Base-by-base conservation (phyloP, 1,140 invertebrate species). In the Drosophila pandora region DNA sequence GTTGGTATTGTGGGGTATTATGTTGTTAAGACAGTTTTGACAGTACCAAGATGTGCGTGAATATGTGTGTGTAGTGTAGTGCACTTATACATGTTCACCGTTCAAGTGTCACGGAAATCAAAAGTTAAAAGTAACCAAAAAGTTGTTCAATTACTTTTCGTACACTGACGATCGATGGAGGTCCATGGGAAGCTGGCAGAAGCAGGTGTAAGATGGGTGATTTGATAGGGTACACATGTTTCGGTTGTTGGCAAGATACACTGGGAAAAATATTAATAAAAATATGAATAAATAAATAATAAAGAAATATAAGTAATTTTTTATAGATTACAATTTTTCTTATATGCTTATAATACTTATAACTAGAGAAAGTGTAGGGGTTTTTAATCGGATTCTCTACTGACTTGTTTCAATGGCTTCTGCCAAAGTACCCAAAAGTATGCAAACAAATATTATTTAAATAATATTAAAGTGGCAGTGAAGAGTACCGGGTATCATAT, bases 1-100 rank as follows among this genome's bases (percentile, higher is more conserved):
- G 50, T 75, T 60, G 59, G 47, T 65, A 74, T 43, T 43, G 41
- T 32, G 70, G 79, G 79, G 79, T 83, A 83, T 83, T 83, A 83
- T 83, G 79, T 79, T 83, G 70, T 83, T 78, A 83, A 79, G 79
- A 67, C 79, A 56, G 55, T 75, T 83, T 70, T 83, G 79, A 75
- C 79, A 82, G 74, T 58, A 57, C 45, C 39, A 55, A 62, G 32
- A 32, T 39, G 45, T 50, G 9, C 21, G 34, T 39, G 41, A 22
- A 12, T 53, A 13, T 37, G 10, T 37, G 13, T 47, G 17, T 47
- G 21, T 22, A 17, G 21, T 47, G 8, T 47, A 23, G 43, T 10
- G 21, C 32, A n/a, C 41, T 47, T 48, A 50, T 55, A 53, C 57
- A 60, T 48, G 53, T 39, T 61, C 23, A 39, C 50, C 32, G 43